Percentiles rank a stretch among this genome's conserved stretches.
Conservation (phyloP, 2,888 invertebrate species). For the Lamellibrachia satsuma region DNA sequence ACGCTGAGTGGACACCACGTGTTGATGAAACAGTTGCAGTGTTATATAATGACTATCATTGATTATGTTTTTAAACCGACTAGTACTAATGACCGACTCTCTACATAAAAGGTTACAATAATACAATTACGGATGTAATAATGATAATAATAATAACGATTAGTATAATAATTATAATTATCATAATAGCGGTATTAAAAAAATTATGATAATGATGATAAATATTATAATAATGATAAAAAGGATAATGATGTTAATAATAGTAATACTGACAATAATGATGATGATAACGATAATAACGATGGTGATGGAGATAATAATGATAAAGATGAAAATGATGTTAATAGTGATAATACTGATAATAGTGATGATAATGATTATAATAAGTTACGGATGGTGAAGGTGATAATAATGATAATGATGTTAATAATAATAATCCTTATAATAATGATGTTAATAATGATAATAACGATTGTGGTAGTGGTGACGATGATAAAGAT, state of each 20-base stretch:
- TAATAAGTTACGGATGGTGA: neutral
- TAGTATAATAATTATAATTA: neutral
- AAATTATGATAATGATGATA: neutral
- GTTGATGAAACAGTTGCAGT: neutral
- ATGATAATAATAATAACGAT: neutral
- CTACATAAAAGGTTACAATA: neutral
- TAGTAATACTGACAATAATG: neutral
- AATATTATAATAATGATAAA: neutral
- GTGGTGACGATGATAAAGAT: neutral
- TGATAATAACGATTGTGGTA: neutral
- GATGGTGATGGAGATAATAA: too few species aligned
- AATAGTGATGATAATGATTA: neutral
- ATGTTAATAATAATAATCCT: neutral
- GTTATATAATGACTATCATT: too few species aligned
- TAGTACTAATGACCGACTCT: neutral
- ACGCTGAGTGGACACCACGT: slow-evolving; percentile 27
- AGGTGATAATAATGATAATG: neutral
- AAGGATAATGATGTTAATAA: neutral
- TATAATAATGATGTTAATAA: neutral
- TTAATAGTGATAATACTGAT: neutral
- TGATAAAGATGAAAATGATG: neutral
- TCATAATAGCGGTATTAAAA: neutral
- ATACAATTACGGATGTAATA: neutral
- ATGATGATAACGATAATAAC: neutral
- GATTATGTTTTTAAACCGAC: too few species aligned